A percentile compares a stretch with the other conserved stretches of the same genome.
phyloP scores from a whole-genome alignment of 2,888 invertebrate species.

The Megastigmus dorsalis region DNA sequence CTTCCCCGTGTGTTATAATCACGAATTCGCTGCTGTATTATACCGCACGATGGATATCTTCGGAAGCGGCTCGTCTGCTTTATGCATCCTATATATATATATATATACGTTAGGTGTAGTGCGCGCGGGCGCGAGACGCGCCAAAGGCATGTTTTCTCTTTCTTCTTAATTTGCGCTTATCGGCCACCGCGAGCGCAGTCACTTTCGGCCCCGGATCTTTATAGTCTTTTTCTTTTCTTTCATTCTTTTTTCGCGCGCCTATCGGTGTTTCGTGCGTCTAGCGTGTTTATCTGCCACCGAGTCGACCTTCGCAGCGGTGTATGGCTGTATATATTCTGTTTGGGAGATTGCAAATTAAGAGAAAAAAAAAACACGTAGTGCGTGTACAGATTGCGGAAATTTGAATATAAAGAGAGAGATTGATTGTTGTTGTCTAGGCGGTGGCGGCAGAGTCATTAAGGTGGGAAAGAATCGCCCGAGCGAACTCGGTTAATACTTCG shows the following conservation, averaged over 20 bases:
- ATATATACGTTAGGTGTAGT: constrained; percentile 15
- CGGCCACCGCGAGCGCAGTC: not conserved
- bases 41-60: constrained; percentile 39
- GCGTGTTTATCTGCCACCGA: too few species aligned
- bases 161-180: not conserved
- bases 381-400: too few species aligned
- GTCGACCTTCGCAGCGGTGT: too few species aligned
- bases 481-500: too few species aligned
- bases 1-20: not conserved
- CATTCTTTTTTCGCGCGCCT: not conserved
- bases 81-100: constrained; percentile 52
- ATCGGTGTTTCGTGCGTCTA: not conserved
- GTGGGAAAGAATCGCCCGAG: too few species aligned
- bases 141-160: constrained; percentile 24
- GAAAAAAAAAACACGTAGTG: too few species aligned
- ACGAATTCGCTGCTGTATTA: not conserved
- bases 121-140: not conserved
- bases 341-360: too few species aligned
- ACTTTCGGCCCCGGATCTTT: not conserved
- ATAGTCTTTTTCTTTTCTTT: not conserved
- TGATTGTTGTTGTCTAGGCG: too few species aligned
- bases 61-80: constrained; percentile 46
- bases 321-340: too few species aligned
- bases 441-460: too few species aligned
- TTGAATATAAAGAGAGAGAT: too few species aligned